phyloP scores from a whole-genome alignment of 2,113 vertebrate genomes.

The Hippopotamus amphibius region DNA sequence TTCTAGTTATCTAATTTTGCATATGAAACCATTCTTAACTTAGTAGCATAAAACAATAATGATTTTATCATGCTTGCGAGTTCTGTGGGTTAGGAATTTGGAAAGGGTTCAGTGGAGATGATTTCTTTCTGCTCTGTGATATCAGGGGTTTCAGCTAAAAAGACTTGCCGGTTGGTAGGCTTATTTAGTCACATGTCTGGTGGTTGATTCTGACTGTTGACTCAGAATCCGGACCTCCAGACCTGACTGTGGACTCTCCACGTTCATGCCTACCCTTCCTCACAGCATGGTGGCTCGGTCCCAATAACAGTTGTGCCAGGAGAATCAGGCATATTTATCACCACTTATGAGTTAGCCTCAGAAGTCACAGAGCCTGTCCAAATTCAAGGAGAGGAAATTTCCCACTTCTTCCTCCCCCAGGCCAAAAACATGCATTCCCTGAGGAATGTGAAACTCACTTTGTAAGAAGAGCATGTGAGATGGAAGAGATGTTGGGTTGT shows the following conservation, averaged over 20 bases:
- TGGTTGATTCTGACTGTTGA: neutral
- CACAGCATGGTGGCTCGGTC: neutral
- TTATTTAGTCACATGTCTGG: neutral
- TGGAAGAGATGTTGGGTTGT: neutral
- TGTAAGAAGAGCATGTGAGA: neutral
- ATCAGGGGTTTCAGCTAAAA: neutral
- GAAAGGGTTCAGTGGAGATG: neutral
- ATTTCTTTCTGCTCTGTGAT: neutral
- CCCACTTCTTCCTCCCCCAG: accelerated
- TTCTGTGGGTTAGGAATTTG: neutral
- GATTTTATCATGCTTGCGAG: neutral
- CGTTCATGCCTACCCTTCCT: neutral
- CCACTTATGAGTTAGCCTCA: neutral
- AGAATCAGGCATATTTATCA: neutral
- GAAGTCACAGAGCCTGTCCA: neutral
- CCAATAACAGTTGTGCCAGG: neutral
- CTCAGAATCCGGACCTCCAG: neutral
- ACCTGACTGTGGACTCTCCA: neutral
- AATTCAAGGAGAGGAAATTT: neutral
- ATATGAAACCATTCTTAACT: neutral
- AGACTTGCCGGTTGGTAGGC: neutral
- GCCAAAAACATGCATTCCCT: neutral
- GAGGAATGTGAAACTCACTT: neutral
- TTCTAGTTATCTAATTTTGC: neutral
- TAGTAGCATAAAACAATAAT: neutral